A percentile compares a stretch with the other conserved stretches of the same genome.
Conservation (phyloP, 2,797 vertebrate genomes). For the Gouania willdenowi region DNA sequence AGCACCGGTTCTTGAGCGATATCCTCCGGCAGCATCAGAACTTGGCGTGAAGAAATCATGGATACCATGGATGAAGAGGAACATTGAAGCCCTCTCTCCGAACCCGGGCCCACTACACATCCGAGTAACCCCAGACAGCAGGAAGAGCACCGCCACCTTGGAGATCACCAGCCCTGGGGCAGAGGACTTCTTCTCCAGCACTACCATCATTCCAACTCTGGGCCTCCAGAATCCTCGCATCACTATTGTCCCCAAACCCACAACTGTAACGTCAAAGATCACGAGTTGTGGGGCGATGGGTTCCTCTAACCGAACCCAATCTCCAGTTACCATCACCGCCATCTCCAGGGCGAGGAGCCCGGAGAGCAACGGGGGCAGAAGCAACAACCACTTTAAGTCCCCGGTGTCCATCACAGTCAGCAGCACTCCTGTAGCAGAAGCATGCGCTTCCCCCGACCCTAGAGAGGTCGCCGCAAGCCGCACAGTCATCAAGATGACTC, state of each 20-base stretch:
- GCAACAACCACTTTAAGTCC: slow-evolving; percentile 72
- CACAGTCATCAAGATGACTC: slow-evolving; percentile 84
- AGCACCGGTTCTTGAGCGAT: slow-evolving; percentile 85
- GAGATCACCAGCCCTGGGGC: slow-evolving; percentile 91
- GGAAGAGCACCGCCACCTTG: slow-evolving; percentile 88
- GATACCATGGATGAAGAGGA: slow-evolving; percentile 91
- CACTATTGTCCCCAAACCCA: slow-evolving; percentile 89
- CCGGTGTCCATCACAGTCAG: slow-evolving; percentile 92
- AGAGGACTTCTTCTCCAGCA: slow-evolving; percentile 93
- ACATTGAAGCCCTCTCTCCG: slow-evolving; percentile 81
- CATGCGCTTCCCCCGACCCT: slow-evolving; percentile 67
- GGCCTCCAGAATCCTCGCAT: slow-evolving; percentile 91
- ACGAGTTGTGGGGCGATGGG: slow-evolving; percentile 60
- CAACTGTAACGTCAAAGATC: slow-evolving; percentile 68
- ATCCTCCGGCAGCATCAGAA: slow-evolving; percentile 84
- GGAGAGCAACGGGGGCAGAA: slow-evolving; percentile 58
- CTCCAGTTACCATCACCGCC: slow-evolving; percentile 91
- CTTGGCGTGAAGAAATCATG: slow-evolving; percentile 81
- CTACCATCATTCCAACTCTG: slow-evolving; percentile 92
- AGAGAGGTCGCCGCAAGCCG: slow-evolving; percentile 76
- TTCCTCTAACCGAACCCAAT: slow-evolving; percentile 77
- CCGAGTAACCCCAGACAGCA: slow-evolving; percentile 88
- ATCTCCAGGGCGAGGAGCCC: slow-evolving; percentile 85
- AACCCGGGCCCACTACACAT: slow-evolving; percentile 91
- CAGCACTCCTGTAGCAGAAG: slow-evolving; percentile 79